Conservation (phyloP, 2,888 invertebrate species). For the Drymonia ruficornis region DNA sequence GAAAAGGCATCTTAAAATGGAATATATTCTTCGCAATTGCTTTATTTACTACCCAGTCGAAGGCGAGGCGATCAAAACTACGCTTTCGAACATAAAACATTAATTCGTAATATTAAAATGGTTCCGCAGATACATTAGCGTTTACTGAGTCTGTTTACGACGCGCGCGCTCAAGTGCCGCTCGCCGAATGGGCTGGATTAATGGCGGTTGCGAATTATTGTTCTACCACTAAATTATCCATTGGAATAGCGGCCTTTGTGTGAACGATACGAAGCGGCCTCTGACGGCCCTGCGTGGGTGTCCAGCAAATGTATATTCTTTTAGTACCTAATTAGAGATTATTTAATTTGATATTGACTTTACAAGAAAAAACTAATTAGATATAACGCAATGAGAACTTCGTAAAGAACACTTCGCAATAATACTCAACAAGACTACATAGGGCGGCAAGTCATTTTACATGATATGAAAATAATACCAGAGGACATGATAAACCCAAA, state of each 20-base stretch:
- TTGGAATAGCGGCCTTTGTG: slow-evolving; percentile 31
- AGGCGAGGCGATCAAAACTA: slow-evolving; percentile 16
- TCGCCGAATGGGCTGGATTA: slow-evolving; percentile 36
- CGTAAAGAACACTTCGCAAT: too few species aligned
- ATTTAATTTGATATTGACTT: too few species aligned
- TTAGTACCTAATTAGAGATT: too few species aligned
- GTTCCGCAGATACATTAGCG: slow-evolving; percentile 40
- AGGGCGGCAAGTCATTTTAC: too few species aligned
- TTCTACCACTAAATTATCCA: slow-evolving; percentile 41
- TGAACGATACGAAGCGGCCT: not conserved
- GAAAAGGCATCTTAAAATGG: not conserved
- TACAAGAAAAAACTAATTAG: too few species aligned
- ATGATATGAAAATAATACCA: too few species aligned
- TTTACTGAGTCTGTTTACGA: slow-evolving; percentile 41
- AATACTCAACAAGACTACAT: too few species aligned
- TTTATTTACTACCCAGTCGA: not conserved
- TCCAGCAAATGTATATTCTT: not conserved
- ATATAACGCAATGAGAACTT: too few species aligned
- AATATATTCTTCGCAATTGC: not conserved
- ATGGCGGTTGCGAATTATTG: slow-evolving; percentile 45
- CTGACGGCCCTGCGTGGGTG: not conserved
- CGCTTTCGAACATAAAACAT: slow-evolving; percentile 21
- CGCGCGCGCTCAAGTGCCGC: slow-evolving; percentile 25
- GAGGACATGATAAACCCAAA: too few species aligned
- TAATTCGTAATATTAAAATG: slow-evolving; percentile 39